phyloP scores from a whole-genome alignment of 30 jellyfish, hydroid and myxozoan species.

The Rhopilema esculentum region DNA sequence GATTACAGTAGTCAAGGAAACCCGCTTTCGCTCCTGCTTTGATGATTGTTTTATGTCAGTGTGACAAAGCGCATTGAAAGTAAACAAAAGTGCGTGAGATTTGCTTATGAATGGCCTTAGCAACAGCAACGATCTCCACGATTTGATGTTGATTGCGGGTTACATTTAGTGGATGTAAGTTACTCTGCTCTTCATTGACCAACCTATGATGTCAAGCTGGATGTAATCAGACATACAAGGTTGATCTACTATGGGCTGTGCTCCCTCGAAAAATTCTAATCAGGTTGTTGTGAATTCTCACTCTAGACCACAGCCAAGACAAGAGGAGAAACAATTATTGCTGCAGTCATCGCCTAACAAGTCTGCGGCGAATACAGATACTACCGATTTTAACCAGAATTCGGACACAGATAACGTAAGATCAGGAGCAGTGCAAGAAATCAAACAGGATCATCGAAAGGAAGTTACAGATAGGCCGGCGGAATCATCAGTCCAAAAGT shows the following conservation, averaged over 20 bases:
- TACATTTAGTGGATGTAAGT: background rate
- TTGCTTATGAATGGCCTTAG: background rate
- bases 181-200: background rate
- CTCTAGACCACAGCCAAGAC: slow-evolving; percentile 29
- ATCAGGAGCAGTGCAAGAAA: slow-evolving; percentile 5
- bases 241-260: slow-evolving; percentile 28
- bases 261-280: slow-evolving; percentile 20
- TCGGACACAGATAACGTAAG: background rate
- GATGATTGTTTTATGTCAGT: background rate
- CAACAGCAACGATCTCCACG: background rate
- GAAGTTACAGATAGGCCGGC: background rate
- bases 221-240: background rate
- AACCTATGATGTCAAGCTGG: background rate
- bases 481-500: background rate
- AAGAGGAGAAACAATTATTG: background rate
- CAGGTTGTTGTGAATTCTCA: slow-evolving; percentile 23
- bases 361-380: background rate
- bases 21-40: background rate
- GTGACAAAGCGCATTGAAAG: background rate
- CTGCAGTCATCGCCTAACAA: background rate
- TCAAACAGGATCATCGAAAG: background rate
- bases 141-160: background rate
- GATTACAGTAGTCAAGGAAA: background rate
- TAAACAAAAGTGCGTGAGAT: background rate
- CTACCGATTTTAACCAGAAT: background rate